A percentile compares a stretch with the other conserved stretches of the same genome.
Conservation (phyloP, 2,888 invertebrate genomes). For the Eupithecia centaureata region DNA sequence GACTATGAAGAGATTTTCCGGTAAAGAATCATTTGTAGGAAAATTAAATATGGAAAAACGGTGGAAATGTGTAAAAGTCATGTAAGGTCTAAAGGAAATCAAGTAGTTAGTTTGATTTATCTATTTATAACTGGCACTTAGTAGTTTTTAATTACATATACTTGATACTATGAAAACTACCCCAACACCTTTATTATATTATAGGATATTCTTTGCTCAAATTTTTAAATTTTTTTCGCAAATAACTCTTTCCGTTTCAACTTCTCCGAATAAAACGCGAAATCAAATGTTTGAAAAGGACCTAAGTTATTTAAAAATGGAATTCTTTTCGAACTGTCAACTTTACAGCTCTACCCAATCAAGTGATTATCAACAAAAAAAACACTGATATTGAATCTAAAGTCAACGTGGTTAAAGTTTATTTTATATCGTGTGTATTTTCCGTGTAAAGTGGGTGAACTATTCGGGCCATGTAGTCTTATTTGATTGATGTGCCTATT, state of each 20-base stretch:
- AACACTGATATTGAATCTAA: conserved; percentile 3
- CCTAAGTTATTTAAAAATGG: neutral
- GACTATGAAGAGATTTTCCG: too few species aligned
- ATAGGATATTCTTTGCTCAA: too few species aligned
- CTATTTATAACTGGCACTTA: too few species aligned
- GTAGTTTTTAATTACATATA: too few species aligned
- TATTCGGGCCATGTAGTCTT: conserved; percentile 30
- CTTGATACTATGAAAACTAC: too few species aligned
- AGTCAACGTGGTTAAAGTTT: neutral
- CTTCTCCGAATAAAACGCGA: neutral
- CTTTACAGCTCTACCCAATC: neutral
- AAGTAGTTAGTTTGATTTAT: too few species aligned
- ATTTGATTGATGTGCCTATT: conserved; percentile 44
- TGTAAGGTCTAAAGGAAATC: too few species aligned
- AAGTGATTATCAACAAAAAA: neutral
- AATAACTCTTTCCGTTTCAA: neutral
- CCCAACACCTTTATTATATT: too few species aligned
- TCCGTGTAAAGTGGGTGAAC: conserved; percentile 28
- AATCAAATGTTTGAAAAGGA: neutral
- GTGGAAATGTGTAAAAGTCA: too few species aligned
- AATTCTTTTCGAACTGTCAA: neutral
- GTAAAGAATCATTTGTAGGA: too few species aligned
- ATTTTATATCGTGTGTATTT: conserved; percentile 7
- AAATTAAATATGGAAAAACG: too few species aligned
- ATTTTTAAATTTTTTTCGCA: neutral